A percentile compares a stretch with the other conserved stretches of the same genome.
These are phyloP conservation scores for Aproaerema taeniolella DNA, from an alignment of 2,888 invertebrate species.

Conservation along the genomic window DNA sequence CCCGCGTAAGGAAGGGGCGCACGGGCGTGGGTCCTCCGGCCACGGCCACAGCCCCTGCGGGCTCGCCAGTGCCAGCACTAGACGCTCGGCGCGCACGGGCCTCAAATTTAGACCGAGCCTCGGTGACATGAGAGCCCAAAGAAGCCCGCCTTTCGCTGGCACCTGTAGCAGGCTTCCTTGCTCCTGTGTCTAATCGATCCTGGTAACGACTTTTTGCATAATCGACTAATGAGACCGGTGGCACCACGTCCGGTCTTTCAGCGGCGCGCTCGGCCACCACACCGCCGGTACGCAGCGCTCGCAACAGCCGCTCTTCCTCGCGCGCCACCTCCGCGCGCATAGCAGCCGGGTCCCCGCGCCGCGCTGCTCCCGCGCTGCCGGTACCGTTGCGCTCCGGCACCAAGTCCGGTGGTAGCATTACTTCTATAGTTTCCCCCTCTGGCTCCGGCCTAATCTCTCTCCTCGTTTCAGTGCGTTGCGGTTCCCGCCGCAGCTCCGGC, in stretches of 20 bases:
- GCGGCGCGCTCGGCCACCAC: slow-evolving; percentile 65
- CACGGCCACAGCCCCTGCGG: slow-evolving; percentile 52
- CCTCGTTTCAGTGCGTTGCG: slow-evolving; percentile 43
- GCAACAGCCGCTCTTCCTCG: slow-evolving; percentile 87
- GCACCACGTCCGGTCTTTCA: slow-evolving; percentile 69
- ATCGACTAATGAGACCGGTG: slow-evolving; percentile 78
- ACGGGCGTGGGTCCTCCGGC: slow-evolving; percentile 76
- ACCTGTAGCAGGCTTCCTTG: slow-evolving; percentile 61
- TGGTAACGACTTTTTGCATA: slow-evolving; percentile 82
- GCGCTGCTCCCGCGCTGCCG: slow-evolving; percentile 42
- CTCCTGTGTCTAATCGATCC: slow-evolving; percentile 73
- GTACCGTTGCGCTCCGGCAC: slow-evolving; percentile 70
- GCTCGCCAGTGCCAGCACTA: slow-evolving; percentile 58
- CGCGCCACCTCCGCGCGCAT: slow-evolving; percentile 85
- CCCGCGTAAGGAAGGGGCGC: slow-evolving; percentile 90
- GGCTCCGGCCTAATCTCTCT: slow-evolving; percentile 63
- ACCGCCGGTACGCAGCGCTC: slow-evolving; percentile 85
- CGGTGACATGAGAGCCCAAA: slow-evolving; percentile 68
- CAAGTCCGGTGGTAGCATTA: slow-evolving; percentile 79
- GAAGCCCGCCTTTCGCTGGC: slow-evolving; percentile 65
- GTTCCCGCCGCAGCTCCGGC: slow-evolving; percentile 43
- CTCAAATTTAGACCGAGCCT: slow-evolving; percentile 69
- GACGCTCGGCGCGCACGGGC: slow-evolving; percentile 70
- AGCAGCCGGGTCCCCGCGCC: slow-evolving; percentile 69
- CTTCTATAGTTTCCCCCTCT: slow-evolving; percentile 79